These are phyloP conservation scores for Synergus japonicus DNA, from an alignment of 2,888 invertebrate species.

Conservation along the genomic window DNA sequence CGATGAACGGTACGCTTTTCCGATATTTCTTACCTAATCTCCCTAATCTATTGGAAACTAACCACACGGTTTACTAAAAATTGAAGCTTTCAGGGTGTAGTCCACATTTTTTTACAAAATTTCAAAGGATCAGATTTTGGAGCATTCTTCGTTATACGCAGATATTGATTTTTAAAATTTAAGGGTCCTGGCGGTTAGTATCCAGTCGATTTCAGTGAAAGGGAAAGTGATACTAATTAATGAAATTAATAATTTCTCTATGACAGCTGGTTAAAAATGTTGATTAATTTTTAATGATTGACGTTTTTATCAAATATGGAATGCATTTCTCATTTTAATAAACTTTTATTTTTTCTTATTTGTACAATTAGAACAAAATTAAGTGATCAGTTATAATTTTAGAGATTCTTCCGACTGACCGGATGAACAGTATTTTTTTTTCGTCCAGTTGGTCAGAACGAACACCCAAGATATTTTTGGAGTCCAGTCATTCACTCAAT, in stretches of 20 bases:
- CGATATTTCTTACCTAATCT: background rate
- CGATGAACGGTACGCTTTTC: conserved; percentile 11
- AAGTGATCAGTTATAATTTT: background rate
- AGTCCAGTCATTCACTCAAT: too few species aligned
- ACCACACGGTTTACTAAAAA: background rate
- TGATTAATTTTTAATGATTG: too few species aligned
- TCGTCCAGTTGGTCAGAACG: too few species aligned
- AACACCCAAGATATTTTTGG: background rate
- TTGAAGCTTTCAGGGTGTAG: background rate
- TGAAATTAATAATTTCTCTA: too few species aligned
- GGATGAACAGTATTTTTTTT: background rate
- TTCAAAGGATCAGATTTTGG: background rate
- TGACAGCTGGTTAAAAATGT: too few species aligned
- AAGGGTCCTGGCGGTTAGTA: background rate
- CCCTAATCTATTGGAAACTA: background rate
- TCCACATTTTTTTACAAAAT: background rate
- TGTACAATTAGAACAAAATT: too few species aligned
- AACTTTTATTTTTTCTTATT: too few species aligned
- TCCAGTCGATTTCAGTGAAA: background rate
- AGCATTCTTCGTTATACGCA: background rate
- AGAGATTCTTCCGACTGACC: background rate
- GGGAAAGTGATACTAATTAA: background rate
- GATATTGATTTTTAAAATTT: background rate
- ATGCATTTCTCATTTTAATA: too few species aligned
- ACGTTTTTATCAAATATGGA: too few species aligned